These are phyloP conservation scores for Sander vitreus DNA, from an alignment of 2,113 vertebrate genomes.

Conservation along the genomic window DNA sequence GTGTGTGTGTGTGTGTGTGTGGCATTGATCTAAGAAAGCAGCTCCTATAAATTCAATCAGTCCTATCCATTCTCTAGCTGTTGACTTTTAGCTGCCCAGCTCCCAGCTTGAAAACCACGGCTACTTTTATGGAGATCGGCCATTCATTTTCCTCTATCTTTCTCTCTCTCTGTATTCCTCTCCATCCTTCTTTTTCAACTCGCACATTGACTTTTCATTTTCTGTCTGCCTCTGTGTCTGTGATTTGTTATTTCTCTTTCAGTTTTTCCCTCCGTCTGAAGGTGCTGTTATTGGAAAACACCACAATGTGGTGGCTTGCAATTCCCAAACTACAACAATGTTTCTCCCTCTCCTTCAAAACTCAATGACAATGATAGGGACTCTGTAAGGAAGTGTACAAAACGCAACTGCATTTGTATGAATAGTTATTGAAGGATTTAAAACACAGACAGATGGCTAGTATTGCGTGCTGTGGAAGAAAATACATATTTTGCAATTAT, in stretches of 20 bases:
- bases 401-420: neutral
- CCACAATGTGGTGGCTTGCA: neutral
- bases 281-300: slow-evolving; percentile 5
- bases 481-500: neutral
- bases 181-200: slow-evolving; percentile 20
- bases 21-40: slow-evolving; percentile 63
- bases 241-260: slow-evolving; percentile 57
- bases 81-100: slow-evolving; percentile 70
- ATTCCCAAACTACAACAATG: slow-evolving; percentile 1
- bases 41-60: slow-evolving; percentile 74
- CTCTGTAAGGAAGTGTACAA: neutral
- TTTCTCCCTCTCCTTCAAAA: neutral
- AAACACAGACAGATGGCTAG: neutral
- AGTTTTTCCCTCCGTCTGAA: slow-evolving; percentile 21
- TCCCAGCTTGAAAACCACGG: slow-evolving; percentile 62
- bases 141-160: slow-evolving; percentile 53
- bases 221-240: slow-evolving; percentile 40
- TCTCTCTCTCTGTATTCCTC: slow-evolving; percentile 34
- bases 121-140: slow-evolving; percentile 70
- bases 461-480: neutral
- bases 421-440: neutral
- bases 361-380: neutral
- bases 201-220: slow-evolving; percentile 62
- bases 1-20: slow-evolving; percentile 29
- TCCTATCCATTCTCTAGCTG: slow-evolving; percentile 66